phyloP scores from a whole-genome alignment of 1,140 invertebrate species.

The Tetraneura akinire region DNA sequence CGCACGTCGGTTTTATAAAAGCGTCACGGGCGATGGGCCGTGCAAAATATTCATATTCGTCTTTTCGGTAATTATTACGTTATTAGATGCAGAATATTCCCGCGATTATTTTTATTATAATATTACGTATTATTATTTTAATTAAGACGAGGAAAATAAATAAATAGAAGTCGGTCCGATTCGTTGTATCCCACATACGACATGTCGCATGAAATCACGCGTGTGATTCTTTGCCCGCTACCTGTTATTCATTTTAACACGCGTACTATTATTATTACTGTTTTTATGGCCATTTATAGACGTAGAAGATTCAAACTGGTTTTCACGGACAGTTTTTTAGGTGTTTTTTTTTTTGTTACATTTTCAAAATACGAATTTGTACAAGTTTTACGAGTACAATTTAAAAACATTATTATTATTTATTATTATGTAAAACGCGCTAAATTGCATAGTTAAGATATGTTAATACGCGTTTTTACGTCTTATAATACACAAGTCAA shows the following conservation, averaged over 20 bases:
- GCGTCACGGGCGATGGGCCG: not conserved
- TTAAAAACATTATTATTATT: too few species aligned
- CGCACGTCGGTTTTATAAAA: not conserved
- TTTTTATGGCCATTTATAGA: not conserved
- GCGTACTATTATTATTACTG: not conserved
- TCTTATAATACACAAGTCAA: too few species aligned
- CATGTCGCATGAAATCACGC: not conserved
- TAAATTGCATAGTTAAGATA: too few species aligned
- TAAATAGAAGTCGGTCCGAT: not conserved
- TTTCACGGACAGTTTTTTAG: too few species aligned
- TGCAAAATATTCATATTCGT: constrained; percentile 12
- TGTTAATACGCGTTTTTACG: too few species aligned
- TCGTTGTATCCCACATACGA: not conserved
- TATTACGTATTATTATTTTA: not conserved
- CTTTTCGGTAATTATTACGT: not conserved
- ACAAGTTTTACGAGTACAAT: too few species aligned
- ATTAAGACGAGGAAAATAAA: not conserved
- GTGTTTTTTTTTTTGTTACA: too few species aligned
- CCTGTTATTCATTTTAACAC: too few species aligned
- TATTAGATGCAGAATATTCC: not conserved
- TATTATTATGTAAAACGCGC: too few species aligned
- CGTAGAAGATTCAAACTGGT: too few species aligned
- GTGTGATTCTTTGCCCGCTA: not conserved
- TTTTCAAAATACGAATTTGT: too few species aligned
- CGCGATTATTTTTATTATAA: too few species aligned